Percentiles rank a stretch among this genome's conserved stretches.
Evolutionary conservation across 2,113 vertebrate species (phyloP).

Genomic region (Corvus hawaiiensis): DNA sequence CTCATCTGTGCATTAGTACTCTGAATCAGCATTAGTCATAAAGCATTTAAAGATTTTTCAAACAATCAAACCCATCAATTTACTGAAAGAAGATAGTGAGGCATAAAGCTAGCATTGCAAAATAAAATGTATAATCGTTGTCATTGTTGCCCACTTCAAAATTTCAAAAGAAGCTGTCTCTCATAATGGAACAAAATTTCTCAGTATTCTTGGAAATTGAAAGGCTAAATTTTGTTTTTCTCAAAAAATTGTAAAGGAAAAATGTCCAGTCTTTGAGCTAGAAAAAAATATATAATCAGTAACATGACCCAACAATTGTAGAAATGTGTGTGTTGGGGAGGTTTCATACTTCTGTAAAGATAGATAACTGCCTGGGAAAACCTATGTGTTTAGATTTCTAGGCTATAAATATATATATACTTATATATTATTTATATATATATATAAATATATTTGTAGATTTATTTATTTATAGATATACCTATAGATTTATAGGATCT

Average conservation of each 20-base stretch:
- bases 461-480: too few species aligned
- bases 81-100: not conserved
- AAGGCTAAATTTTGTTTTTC: not conserved
- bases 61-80: not conserved
- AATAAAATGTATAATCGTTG: not conserved
- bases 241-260: not conserved
- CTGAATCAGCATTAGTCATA: not conserved
- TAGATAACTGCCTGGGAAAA: not conserved
- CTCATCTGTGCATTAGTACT: not conserved
- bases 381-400: not conserved
- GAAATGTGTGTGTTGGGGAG: not conserved
- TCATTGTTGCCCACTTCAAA: not conserved
- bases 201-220: not conserved
- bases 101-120: not conserved
- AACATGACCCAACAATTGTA: not conserved
- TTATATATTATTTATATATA: too few species aligned
- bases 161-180: not conserved
- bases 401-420: too few species aligned
- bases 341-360: not conserved
- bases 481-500: not conserved
- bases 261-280: not conserved
- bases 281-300: not conserved
- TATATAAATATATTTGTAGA: too few species aligned
- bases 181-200: not conserved
- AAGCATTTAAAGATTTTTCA: not conserved